Percentiles rank a stretch among this genome's conserved stretches.
phyloP scores from a whole-genome alignment of 1,140 invertebrate species.

The Penaeus indicus region DNA sequence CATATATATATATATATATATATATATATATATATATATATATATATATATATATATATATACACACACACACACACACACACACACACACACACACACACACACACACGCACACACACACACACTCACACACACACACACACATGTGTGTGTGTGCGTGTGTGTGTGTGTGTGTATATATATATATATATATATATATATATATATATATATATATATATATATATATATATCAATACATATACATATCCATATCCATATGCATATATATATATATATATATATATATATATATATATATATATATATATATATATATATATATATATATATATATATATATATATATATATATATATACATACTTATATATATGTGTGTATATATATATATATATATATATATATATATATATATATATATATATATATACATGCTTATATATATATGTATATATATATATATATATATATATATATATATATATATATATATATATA shows the following conservation, averaged over 20 bases:
- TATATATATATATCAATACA: conserved; percentile 14
- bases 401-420: not conserved
- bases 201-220: conserved; percentile 25
- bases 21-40: no score
- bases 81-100: conserved; percentile 14
- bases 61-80: not conserved
- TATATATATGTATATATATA: conserved; percentile 14
- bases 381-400: not conserved
- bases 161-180: not conserved
- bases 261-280: not conserved
- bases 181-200: conserved; percentile 17
- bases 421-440: not conserved
- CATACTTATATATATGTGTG: not conserved
- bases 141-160: not conserved
- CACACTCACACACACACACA: not conserved
- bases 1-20: no score
- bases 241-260: not conserved
- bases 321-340: not conserved
- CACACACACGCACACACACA: not conserved
- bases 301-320: not conserved
- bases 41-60: no score
- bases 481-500: conserved; percentile 17
- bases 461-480: conserved; percentile 28
- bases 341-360: not conserved
- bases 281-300: not conserved